A percentile compares a stretch with the other conserved stretches of the same genome.
Evolutionary conservation across 2,797 vertebrate species (phyloP).

Genomic region (Trachops cirrhosus): DNA sequence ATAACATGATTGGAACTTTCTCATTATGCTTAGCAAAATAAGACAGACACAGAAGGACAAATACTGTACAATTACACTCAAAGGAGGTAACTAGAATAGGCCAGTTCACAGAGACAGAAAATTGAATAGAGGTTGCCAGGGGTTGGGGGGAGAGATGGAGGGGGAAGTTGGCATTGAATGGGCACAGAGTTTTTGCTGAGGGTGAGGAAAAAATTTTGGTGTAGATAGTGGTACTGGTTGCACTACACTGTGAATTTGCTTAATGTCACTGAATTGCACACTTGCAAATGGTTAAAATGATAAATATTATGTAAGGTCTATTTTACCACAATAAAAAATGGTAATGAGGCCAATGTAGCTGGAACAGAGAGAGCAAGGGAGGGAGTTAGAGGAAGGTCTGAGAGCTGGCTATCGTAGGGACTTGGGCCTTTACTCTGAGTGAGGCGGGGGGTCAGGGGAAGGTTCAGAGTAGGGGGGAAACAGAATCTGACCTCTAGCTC

Average conservation of each 20-base stretch:
- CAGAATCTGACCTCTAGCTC: neutral
- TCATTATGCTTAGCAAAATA: neutral
- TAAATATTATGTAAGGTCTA: neutral
- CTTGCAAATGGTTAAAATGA: neutral
- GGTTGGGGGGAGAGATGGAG: neutral
- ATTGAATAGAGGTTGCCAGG: neutral
- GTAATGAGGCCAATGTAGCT: neutral
- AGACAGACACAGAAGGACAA: neutral
- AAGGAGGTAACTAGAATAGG: neutral
- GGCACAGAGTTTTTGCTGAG: neutral
- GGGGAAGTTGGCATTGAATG: neutral
- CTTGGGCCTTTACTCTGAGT: neutral
- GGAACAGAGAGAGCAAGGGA: neutral
- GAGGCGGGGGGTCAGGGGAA: too few relatives aligned
- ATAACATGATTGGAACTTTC: neutral
- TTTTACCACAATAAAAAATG: neutral
- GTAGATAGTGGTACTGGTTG: neutral
- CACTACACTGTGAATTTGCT: neutral
- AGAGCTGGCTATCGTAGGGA: neutral
- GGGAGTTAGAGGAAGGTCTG: neutral
- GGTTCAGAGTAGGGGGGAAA: neutral
- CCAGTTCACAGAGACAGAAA: neutral
- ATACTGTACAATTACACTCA: neutral
- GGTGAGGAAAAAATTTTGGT: neutral
- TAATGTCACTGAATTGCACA: neutral